These are phyloP conservation scores for Harpegnathos saltator DNA, from an alignment of 1,140 invertebrate genomes.

Conservation along the genomic window DNA sequence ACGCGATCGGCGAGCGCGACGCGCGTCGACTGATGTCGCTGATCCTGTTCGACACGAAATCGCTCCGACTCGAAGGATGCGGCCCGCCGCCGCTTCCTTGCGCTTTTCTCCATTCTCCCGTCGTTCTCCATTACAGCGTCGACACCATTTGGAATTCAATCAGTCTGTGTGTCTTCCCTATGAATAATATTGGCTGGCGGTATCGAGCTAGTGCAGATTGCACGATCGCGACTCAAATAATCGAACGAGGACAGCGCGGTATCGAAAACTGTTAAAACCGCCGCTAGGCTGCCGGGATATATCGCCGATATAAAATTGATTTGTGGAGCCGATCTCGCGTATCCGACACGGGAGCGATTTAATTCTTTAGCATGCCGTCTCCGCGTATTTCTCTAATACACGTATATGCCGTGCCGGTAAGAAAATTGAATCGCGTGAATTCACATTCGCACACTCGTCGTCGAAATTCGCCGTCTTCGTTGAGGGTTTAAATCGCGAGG, in stretches of 20 bases:
- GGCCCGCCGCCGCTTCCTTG: neutral
- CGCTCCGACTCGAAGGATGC: slow-evolving; percentile 1
- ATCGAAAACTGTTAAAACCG: slow-evolving; percentile 52
- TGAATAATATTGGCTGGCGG: slow-evolving; percentile 56
- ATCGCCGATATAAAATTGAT: slow-evolving; percentile 46
- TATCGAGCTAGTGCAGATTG: slow-evolving; percentile 50
- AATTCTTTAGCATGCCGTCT: neutral
- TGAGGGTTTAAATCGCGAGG: slow-evolving; percentile 24
- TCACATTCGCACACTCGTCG: neutral
- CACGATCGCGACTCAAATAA: slow-evolving; percentile 40
- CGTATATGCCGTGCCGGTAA: slow-evolving; percentile 9
- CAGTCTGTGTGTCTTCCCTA: slow-evolving; percentile 56
- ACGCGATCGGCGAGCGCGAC: slow-evolving; percentile 11
- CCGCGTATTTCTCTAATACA: slow-evolving; percentile 35
- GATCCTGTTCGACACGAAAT: slow-evolving; percentile 30
- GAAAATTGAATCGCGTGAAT: slow-evolving; percentile 23
- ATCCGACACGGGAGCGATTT: slow-evolving; percentile 34
- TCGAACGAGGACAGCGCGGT: slow-evolving; percentile 29
- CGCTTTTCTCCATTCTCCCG: slow-evolving; percentile 9
- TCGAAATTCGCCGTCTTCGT: slow-evolving; percentile 8
- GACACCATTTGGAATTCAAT: slow-evolving; percentile 59
- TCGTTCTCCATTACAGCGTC: slow-evolving; percentile 28
- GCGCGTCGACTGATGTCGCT: slow-evolving; percentile 20
- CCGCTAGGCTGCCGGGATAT: slow-evolving; percentile 8
- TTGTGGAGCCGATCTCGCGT: slow-evolving; percentile 25